A percentile compares a stretch with the other conserved stretches of the same genome.
Evolutionary conservation across 2,888 invertebrate species (phyloP).

Genomic region (Mesorhabditis spiculigera): DNA sequence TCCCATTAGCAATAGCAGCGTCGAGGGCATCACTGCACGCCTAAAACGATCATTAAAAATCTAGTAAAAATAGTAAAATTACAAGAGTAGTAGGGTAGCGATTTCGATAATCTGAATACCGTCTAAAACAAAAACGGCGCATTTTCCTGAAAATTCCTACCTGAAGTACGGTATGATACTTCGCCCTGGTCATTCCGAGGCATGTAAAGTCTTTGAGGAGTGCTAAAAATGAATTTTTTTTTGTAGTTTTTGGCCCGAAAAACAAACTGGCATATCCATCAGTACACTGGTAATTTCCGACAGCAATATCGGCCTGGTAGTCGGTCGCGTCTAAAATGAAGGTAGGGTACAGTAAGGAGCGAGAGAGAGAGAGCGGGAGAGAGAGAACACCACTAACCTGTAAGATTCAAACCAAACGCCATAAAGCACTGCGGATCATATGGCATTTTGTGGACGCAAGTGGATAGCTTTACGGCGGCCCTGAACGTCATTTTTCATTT

Average conservation of each 20-base stretch:
- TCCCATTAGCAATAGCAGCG: background rate
- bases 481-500: no score
- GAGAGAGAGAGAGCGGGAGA: no score
- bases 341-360: no score
- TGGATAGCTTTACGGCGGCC: no score
- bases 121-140: no score
- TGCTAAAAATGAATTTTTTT: background rate
- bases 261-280: background rate
- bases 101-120: background rate
- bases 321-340: background rate
- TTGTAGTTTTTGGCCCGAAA: background rate
- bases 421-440: no score
- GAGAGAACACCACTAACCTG: no score
- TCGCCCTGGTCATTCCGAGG: background rate
- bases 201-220: background rate
- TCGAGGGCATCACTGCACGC: background rate
- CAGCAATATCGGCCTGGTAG: background rate
- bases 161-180: background rate
- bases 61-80: no score
- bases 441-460: no score
- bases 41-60: background rate
- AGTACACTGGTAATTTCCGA: background rate
- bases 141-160: background rate
- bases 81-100: no score
- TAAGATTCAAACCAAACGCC: no score